Percentiles rank a stretch among this genome's conserved stretches.
Conservation (phyloP, 2,797 vertebrate species). For the Crenuchus spilurus region DNA sequence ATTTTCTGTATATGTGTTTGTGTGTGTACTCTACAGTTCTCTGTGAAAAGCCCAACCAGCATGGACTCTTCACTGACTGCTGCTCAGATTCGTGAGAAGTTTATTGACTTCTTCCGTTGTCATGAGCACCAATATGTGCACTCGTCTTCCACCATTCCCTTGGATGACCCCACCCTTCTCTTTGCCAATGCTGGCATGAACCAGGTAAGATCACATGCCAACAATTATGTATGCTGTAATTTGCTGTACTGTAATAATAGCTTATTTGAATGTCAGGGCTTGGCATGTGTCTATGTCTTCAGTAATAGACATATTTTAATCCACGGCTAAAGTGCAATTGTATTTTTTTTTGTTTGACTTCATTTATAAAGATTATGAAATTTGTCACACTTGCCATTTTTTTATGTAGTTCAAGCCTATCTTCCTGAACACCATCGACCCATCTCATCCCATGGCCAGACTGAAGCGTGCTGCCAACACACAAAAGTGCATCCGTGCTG, state of each 20-base stretch:
- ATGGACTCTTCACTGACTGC: slow-evolving; percentile 88
- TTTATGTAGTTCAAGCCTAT: slow-evolving; percentile 92
- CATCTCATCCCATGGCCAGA: slow-evolving; percentile 93
- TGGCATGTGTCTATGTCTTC: neutral
- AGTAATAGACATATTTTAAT: too few species aligned
- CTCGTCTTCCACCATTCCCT: slow-evolving; percentile 89
- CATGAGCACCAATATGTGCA: slow-evolving; percentile 92
- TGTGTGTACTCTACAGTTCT: slow-evolving; percentile 36
- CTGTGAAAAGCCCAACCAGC: slow-evolving; percentile 59
- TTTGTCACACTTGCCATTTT: neutral
- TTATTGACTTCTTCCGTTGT: slow-evolving; percentile 91
- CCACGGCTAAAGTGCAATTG: too few species aligned
- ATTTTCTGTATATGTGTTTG: neutral
- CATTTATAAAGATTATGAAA: too few species aligned
- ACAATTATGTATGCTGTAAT: neutral
- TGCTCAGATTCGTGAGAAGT: slow-evolving; percentile 90
- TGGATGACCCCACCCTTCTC: slow-evolving; percentile 96
- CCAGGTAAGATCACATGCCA: slow-evolving; percentile 86
- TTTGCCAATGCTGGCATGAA: slow-evolving; percentile 99
- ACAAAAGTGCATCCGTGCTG: slow-evolving; percentile 97
- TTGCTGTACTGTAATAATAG: neutral
- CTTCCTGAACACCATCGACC: slow-evolving; percentile 97
- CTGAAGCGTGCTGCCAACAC: slow-evolving; percentile 93
- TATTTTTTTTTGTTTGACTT: too few species aligned
- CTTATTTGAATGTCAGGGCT: neutral